These are phyloP conservation scores for Lonchura striata DNA, from an alignment of 2,113 vertebrate genomes.

Conservation along the genomic window DNA sequence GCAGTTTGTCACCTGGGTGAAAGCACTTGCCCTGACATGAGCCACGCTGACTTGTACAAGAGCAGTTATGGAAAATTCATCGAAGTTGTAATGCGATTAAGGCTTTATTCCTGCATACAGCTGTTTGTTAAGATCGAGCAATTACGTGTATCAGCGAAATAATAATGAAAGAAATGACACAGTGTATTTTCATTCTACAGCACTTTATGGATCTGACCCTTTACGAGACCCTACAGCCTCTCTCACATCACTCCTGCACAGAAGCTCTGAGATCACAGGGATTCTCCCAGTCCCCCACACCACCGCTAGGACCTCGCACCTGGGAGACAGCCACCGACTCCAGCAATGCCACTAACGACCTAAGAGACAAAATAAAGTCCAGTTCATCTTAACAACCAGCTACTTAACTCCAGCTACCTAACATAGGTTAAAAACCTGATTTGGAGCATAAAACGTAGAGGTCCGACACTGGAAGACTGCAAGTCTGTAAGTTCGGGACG, in stretches of 20 bases:
- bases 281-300: neutral
- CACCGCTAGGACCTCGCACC: neutral
- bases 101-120: neutral
- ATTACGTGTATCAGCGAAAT: neutral
- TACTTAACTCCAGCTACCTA: neutral
- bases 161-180: neutral
- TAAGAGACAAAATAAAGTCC: neutral
- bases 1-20: neutral
- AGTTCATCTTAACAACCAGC: neutral
- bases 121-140: neutral
- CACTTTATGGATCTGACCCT: neutral
- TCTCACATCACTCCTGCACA: neutral
- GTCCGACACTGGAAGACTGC: neutral
- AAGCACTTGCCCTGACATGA: neutral
- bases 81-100: fast-evolving
- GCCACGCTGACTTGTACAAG: neutral
- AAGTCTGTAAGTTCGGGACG: neutral
- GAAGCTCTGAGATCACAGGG: fast-evolving
- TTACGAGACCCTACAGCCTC: neutral
- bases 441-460: neutral
- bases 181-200: neutral
- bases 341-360: neutral
- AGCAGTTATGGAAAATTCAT: neutral
- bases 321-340: neutral
- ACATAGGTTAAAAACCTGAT: neutral